Evolutionary conservation across 2,113 vertebrate species (phyloP).

Genomic region (Microtus oregoni): DNA sequence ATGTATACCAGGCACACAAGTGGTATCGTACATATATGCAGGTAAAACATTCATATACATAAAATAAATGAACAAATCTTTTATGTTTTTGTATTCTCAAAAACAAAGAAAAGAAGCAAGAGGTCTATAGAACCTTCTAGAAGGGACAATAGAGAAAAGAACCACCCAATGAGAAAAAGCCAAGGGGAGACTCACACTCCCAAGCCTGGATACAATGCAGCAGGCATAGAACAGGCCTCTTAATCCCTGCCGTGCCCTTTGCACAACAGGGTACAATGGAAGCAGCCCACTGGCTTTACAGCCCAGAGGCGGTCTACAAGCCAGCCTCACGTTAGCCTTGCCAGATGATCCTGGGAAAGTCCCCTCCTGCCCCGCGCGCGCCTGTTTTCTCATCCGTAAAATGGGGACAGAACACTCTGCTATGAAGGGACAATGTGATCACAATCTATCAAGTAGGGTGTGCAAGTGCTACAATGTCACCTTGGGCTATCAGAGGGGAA

Average conservation of each 20-base stretch:
- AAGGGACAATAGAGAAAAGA: background rate
- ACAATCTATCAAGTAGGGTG: no score
- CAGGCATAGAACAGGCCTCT: background rate
- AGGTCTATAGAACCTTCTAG: background rate
- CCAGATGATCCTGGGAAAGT: background rate
- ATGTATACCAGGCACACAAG: background rate
- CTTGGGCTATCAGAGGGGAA: background rate
- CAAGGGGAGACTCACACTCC: background rate
- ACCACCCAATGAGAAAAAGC: background rate
- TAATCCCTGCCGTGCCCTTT: background rate
- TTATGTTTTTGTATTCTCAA: background rate
- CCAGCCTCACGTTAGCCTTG: background rate
- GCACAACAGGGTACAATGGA: rapidly evolving
- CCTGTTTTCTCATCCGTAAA: conserved; percentile 28
- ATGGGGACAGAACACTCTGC: background rate
- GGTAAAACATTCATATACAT: background rate
- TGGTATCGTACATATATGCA: background rate
- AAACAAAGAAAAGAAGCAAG: background rate
- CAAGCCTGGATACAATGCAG: background rate
- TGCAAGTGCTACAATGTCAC: background rate
- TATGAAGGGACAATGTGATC: background rate
- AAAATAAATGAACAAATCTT: background rate
- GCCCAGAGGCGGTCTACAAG: background rate
- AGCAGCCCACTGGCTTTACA: rapidly evolving
- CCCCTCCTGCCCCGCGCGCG: background rate